Evolutionary conservation across 2,797 vertebrate genomes (phyloP), one percentile per base, ranked within the genome.

Genomic region (Artibeus lituratus): DNA sequence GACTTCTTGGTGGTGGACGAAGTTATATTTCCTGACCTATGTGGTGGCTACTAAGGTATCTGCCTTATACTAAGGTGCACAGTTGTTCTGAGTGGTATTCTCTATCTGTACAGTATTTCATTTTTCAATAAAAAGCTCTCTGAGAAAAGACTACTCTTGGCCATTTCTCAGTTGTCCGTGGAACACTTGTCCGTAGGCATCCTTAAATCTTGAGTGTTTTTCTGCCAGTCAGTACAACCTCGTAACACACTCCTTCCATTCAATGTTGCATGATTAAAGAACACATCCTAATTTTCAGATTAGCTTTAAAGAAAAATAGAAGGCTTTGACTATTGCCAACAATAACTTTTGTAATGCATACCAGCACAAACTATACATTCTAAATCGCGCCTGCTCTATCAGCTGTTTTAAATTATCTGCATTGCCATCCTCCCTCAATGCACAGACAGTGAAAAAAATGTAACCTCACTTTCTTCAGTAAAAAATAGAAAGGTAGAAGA

Each of bases 201-300:
- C 37, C 69, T 90, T 47, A 55, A 19, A 76, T 74, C 73, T 69
- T 42, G 4, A 73, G 35, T 24, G 12, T 89, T 95, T 91, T 91
- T 76, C 84, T 92, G 55, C 39, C 85, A 74, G 19, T 24, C 76
- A 39, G 85, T 10, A 44, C 49, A n/a, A 51, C 65, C 85, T n/a
- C 2, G 0, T 37, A 74, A 90, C 65, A 72, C 18, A 18, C 29
- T 80, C 84, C 69, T 42, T 44, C 73, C 57, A 87, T 74, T 57
- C 73, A 65, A n/a, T n/a, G 67, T 44, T 18, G 11, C 9, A 0
- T 65, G 87, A 94, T 94, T 74, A 91, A 91, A 89, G 62, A 49
- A 39, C 1, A 1, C 2, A 44, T 59, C 86, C 92, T 94, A 88
- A 83, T 97, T 92, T 96, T 94, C 94, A 96, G 78, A 94, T 96